A percentile compares a stretch with the other conserved stretches of the same genome.
Evolutionary conservation across 1,140 invertebrate species (phyloP).

Genomic region (Bombus waltoni): DNA sequence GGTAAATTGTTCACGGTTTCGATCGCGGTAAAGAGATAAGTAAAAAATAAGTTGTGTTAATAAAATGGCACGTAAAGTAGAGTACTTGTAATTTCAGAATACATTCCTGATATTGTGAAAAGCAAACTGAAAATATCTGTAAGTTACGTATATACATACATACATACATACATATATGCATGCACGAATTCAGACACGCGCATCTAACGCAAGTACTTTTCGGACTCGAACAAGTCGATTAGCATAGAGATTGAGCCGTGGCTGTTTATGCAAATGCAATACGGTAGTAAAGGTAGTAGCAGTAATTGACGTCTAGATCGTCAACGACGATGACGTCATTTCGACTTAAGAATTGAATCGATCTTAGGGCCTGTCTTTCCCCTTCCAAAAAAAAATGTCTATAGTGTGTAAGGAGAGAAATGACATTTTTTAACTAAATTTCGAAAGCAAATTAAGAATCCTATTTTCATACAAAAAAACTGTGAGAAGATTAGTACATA

Average conservation of each 20-base stretch:
- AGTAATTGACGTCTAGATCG: constrained; percentile 58
- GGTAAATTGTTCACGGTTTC: neutral
- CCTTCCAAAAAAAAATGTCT: neutral
- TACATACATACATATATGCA: constrained; percentile 15
- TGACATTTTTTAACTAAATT: neutral
- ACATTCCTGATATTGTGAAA: neutral
- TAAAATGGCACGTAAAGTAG: neutral
- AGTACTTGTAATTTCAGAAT: neutral
- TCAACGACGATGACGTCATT: constrained; percentile 47
- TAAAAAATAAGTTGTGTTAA: neutral
- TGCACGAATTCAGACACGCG: constrained; percentile 21
- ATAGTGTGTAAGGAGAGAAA: neutral
- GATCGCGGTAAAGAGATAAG: neutral
- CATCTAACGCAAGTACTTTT: constrained; percentile 72
- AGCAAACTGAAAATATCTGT: neutral
- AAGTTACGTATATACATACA: constrained; percentile 1
- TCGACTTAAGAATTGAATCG: constrained; percentile 25
- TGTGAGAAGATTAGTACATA: too few relatives aligned
- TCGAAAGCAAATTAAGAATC: too few relatives aligned
- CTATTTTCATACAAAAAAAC: too few relatives aligned
- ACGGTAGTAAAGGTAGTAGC: constrained; percentile 64
- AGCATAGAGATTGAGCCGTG: constrained; percentile 82
- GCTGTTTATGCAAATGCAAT: constrained; percentile 81
- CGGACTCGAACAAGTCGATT: constrained; percentile 78
- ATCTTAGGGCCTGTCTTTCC: neutral